phyloP scores from a whole-genome alignment of 37 sponge, comb jelly and placozoan species.

The Haliclona indistincta region DNA sequence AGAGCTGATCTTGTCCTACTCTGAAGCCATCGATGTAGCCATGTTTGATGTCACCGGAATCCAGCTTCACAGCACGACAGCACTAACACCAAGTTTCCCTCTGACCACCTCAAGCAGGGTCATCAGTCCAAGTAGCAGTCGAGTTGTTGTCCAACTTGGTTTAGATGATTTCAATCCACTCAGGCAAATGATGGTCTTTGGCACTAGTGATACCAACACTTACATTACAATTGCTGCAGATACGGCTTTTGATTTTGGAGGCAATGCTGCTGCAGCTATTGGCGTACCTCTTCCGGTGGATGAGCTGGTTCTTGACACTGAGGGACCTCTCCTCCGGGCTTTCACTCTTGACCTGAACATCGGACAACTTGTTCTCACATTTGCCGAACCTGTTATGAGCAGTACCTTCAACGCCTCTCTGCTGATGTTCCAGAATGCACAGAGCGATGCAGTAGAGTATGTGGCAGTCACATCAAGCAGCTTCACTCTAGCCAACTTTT shows the following conservation, averaged over 20 bases:
- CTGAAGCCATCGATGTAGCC: slow-evolving; percentile 68
- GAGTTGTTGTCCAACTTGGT: slow-evolving; percentile 36
- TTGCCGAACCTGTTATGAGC: slow-evolving; percentile 72
- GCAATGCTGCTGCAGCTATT: slow-evolving; percentile 29
- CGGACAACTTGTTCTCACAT: slow-evolving; percentile 56
- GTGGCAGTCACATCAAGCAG: slow-evolving; percentile 43
- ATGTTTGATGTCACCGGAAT: slow-evolving; percentile 45
- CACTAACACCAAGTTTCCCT: slow-evolving; percentile 20
- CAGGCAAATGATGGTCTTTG: slow-evolving; percentile 46
- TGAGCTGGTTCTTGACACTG: slow-evolving; percentile 42
- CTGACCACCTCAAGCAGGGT: slow-evolving; percentile 40
- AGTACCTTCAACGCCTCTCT: slow-evolving; percentile 54
- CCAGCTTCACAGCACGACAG: slow-evolving; percentile 40
- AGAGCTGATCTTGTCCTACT: slow-evolving; percentile 61
- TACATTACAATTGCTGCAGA: slow-evolving; percentile 50
- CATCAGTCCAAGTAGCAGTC: slow-evolving; percentile 43
- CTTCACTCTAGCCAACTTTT: slow-evolving; percentile 26
- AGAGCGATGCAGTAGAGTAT: slow-evolving; percentile 31
- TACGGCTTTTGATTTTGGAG: slow-evolving; percentile 63
- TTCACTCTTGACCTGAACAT: slow-evolving; percentile 71
- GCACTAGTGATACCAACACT: slow-evolving; percentile 29
- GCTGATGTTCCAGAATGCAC: slow-evolving; percentile 65
- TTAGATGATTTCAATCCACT: slow-evolving; percentile 73
- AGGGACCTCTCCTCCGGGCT: slow-evolving; percentile 51
- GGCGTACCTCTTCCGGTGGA: slow-evolving; percentile 9